A percentile compares a stretch with the other conserved stretches of the same genome.
Evolutionary conservation across 2,797 vertebrate genomes (phyloP).

Genomic region (Kryptolebias ocellatus): DNA sequence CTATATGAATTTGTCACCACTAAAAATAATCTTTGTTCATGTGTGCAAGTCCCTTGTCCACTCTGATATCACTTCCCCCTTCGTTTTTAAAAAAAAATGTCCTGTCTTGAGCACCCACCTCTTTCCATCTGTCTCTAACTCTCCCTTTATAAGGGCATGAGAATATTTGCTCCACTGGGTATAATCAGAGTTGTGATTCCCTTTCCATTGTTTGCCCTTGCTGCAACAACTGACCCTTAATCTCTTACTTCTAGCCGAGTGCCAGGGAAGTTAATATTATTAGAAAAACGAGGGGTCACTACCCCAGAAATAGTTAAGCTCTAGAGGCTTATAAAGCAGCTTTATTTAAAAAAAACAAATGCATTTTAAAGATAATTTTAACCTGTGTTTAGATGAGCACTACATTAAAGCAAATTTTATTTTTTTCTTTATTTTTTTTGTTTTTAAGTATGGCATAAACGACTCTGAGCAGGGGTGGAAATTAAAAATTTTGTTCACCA

Average conservation of each 20-base stretch:
- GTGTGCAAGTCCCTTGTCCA: slow-evolving; percentile 5
- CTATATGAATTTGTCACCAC: slow-evolving; percentile 25
- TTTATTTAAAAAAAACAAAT: slow-evolving; percentile 22
- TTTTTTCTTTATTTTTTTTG: not conserved
- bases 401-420: no score
- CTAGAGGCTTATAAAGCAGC: not conserved
- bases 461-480: not conserved
- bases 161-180: slow-evolving; percentile 51
- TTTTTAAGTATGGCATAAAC: not conserved
- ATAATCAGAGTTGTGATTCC: slow-evolving; percentile 57
- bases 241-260: slow-evolving; percentile 58
- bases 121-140: not conserved
- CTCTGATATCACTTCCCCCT: slow-evolving; percentile 18
- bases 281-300: slow-evolving; percentile 30
- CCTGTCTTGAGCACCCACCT: slow-evolving; percentile 1
- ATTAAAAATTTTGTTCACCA: no score
- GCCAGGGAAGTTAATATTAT: slow-evolving; percentile 47
- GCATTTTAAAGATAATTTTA: not conserved
- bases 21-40: slow-evolving; percentile 33
- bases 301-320: slow-evolving; percentile 41
- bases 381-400: not conserved
- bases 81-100: slow-evolving; percentile 25
- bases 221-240: slow-evolving; percentile 64
- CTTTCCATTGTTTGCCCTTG: slow-evolving; percentile 53
- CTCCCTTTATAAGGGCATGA: slow-evolving; percentile 73